phyloP scores from a whole-genome alignment of 2,113 vertebrate genomes.

The Henicopernis longicauda region DNA sequence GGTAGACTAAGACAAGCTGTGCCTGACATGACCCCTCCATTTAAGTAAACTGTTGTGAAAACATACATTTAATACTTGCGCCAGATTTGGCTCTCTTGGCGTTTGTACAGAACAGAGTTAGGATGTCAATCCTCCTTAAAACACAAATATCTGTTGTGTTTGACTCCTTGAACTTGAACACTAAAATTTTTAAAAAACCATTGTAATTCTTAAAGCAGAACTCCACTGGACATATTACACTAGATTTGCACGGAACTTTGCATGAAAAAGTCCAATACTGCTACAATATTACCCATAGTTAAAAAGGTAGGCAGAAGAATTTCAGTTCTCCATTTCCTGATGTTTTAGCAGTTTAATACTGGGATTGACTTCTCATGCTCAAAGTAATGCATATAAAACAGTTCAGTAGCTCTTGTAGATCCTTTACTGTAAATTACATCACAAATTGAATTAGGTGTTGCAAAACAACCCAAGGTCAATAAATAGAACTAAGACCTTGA shows the following conservation, averaged over 20 bases:
- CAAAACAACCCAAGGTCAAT: not conserved
- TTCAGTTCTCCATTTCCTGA: not conserved
- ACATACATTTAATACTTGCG: not conserved
- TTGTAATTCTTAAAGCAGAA: not conserved
- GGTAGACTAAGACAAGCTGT: not conserved
- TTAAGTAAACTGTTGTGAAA: not conserved
- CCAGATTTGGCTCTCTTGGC: not conserved
- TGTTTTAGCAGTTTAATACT: not conserved
- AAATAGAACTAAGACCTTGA: not conserved
- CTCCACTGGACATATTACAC: not conserved
- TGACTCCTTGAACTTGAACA: not conserved
- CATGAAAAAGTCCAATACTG: not conserved
- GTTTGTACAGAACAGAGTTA: not conserved
- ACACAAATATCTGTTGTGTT: not conserved
- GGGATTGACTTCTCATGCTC: not conserved
- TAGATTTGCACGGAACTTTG: not conserved
- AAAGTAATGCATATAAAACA: not conserved
- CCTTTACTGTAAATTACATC: not conserved
- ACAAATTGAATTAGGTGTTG: not conserved
- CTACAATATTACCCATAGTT: not conserved
- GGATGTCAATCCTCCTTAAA: not conserved
- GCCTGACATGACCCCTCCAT: rapidly evolving
- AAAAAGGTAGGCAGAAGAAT: not conserved
- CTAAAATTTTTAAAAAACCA: not conserved
- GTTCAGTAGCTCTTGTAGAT: not conserved